Evolutionary conservation across 2,888 invertebrate genomes (phyloP), one percentile per base, ranked within the genome.

Genomic region (Germaria angustata): DNA sequence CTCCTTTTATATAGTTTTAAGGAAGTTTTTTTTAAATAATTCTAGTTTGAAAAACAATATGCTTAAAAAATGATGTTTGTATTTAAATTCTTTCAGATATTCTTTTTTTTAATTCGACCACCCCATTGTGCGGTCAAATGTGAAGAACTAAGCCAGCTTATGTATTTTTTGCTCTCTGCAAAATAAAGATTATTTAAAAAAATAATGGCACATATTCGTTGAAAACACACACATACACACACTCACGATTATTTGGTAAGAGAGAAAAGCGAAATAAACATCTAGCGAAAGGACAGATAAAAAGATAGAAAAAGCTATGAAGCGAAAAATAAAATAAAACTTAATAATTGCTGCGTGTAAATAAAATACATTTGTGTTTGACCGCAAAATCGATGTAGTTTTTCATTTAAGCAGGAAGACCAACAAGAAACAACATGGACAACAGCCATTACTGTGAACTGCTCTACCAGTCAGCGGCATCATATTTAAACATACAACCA

Each of bases 311-410:
- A 65, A 17, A 22, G n/a, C 5, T 5, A 20, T 11, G 1, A 24
- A 63, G 28, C 9, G 17, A 68, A 24, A 65, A 34, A 34, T 2
- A 55, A 75, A 49, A 53, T 53, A 32, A 68, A 69, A 59, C 44
- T 32, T 68, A 65, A 78, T 78, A 69, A 73, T 78, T 77, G 68
- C 63, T 63, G 81, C 66, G 77, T 81, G 81, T 34, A 57, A 57
- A 66, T 34, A 57, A 57, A 66, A 32, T 65, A 39, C 51, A 66
- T 39, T 65, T 53, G 44, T 80, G 34, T 78, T 46, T 78, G 80
- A 65, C 76, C 81, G 65, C 81, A 81, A 81, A 78, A 78, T 78
- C 78, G 65, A 65, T 69, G 69, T 63, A 39, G 61, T 44, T 77
- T 68, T 68, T 69, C 17, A 53, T 69, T 68, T 53, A 68, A 34